Evolutionary conservation across 2,113 vertebrate genomes (phyloP), one percentile per base, ranked within the genome.

Genomic region (Sphyrna mokarran): DNA sequence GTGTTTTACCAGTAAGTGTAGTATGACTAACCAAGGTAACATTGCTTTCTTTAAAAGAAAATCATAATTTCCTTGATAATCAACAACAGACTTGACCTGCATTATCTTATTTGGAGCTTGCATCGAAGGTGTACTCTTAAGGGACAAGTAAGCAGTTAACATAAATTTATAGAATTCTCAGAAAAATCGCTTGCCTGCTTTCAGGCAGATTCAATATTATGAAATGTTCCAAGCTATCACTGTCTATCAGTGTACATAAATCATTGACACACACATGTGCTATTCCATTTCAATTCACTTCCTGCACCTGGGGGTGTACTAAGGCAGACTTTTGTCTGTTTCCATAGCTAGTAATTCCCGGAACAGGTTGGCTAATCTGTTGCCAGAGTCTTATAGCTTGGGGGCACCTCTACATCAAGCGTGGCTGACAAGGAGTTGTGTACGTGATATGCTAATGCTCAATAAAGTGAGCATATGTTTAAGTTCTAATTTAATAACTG

Each of bases 91-190:
- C 96, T 96, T 99, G 20, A 98, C 98, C 95, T 98, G 98, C 96
- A 98, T 99, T 14, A 97, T 99, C 85, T 96, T 99, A 0, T 99
- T 99, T 5, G 99, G 99, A 9, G 98, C 98, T 96, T 99, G 98
- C 97, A 99, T 99, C 22, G 99, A 99, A 96, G 98, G 99, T n/a
- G 98, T 98, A 96, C 97, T 99, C 96, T 96, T 99, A 90, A 98
- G 99, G 97, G 99, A 99, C 97, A 99, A 99, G 99, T 99, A 97
- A 96, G 98, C 95, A 22, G 58, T 96, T 63, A 14, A 33, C 29
- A 23, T 37, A 78, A 48, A 58, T 89, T 91, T 58, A 76, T 63
- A 22, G 80, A 16, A 10, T 6, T 40, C 26, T 23, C n/a, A 54
- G 1, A 14, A 93, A 68, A 66, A 20, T n/a, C 37, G 61, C 5